Evolutionary conservation across 2,113 vertebrate genomes (phyloP).

Genomic region (Anoplopoma fimbria): DNA sequence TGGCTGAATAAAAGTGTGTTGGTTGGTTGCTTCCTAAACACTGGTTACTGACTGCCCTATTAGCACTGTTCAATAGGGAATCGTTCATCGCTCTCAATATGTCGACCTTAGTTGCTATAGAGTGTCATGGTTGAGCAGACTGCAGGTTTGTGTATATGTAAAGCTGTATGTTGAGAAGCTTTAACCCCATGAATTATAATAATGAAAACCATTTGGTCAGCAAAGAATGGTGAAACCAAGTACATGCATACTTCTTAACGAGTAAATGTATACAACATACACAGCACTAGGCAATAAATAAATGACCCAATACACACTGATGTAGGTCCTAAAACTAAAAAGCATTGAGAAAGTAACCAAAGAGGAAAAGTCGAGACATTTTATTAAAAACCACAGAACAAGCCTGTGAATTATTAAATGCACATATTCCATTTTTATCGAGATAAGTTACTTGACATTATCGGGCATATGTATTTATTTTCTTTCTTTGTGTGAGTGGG

Average conservation of each 20-base stretch:
- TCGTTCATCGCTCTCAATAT: conserved; percentile 3
- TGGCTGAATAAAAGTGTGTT: conserved; percentile 52
- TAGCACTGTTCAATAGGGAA: conserved; percentile 10
- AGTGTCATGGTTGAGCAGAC: conserved; percentile 8
- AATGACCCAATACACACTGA: background rate
- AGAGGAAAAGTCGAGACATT: background rate
- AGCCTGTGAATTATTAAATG: background rate
- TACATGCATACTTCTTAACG: background rate
- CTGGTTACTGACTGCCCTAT: conserved; percentile 28
- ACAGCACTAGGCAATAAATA: background rate
- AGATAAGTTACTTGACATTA: background rate
- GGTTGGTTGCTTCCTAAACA: conserved; percentile 59
- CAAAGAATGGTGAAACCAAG: background rate
- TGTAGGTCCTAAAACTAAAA: background rate
- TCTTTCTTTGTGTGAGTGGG: background rate
- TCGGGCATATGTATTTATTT: background rate
- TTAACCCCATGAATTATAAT: background rate
- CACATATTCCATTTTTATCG: too few species aligned
- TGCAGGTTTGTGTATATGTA: background rate
- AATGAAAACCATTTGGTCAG: background rate
- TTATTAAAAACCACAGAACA: background rate
- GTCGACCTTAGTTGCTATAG: background rate
- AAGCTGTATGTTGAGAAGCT: conserved; percentile 8
- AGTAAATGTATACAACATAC: background rate
- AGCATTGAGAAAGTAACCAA: background rate